Conservation (phyloP, 2,113 vertebrate genomes). For the Brachionichthys hirsutus region DNA sequence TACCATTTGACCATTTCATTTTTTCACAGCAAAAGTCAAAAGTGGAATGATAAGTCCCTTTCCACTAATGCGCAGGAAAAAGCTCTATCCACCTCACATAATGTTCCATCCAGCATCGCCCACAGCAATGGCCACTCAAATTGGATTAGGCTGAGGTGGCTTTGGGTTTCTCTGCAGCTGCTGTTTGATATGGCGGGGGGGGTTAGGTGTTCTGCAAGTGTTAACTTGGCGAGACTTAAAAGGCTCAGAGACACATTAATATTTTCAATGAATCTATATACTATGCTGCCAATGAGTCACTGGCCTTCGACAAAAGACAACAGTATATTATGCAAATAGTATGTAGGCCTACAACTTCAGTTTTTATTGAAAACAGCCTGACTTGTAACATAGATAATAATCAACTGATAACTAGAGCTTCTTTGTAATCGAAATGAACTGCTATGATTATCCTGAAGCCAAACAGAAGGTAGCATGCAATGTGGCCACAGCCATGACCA, state of each 20-base stretch:
- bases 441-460: too few species aligned
- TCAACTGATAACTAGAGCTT: too few species aligned
- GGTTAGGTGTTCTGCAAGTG: constrained; percentile 79
- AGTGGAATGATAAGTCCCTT: constrained; percentile 65
- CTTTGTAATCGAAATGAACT: too few species aligned
- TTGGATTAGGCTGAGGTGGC: constrained; percentile 81
- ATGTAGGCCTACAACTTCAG: constrained; percentile 17
- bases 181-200: constrained; percentile 81
- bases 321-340: constrained; percentile 36
- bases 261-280: constrained; percentile 61
- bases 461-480: too few species aligned
- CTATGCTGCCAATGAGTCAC: constrained; percentile 55
- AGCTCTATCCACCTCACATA: constrained; percentile 73
- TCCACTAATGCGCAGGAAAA: constrained; percentile 72
- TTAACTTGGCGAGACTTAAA: constrained; percentile 77
- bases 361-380: too few species aligned
- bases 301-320: constrained; percentile 51
- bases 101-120: constrained; percentile 76
- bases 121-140: constrained; percentile 80
- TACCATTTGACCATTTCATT: constrained; percentile 56
- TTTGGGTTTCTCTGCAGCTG: constrained; percentile 78
- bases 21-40: constrained; percentile 54
- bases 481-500: too few species aligned
- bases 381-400: too few species aligned
- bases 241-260: constrained; percentile 72